Percentiles rank a stretch among this genome's conserved stretches.
Evolutionary conservation across 2,888 invertebrate genomes (phyloP).

Genomic region (Lithophane ornitopus): DNA sequence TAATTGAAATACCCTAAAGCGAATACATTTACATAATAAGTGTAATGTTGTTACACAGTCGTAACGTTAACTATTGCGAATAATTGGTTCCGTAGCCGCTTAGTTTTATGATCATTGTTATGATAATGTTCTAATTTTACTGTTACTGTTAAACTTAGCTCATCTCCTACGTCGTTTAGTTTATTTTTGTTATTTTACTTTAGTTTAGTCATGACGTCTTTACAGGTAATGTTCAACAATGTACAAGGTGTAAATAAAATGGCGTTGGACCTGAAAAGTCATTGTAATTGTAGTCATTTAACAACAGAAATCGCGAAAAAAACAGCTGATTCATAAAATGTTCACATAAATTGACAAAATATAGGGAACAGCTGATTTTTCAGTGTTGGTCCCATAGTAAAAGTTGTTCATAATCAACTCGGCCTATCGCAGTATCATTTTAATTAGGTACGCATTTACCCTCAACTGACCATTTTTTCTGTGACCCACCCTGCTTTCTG

Average conservation of each 20-base stretch:
- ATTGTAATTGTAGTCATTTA: too few species aligned
- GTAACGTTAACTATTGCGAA: conserved; percentile 40
- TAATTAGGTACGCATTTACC: not conserved
- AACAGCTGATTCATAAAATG: too few species aligned
- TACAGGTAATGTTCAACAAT: not conserved
- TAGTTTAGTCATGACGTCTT: not conserved
- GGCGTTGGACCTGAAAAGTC: not conserved
- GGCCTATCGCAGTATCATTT: too few species aligned
- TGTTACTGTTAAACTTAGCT: not conserved
- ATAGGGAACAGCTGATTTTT: not conserved
- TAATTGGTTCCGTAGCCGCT: conserved; percentile 40
- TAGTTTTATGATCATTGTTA: conserved; percentile 43
- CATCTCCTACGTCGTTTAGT: not conserved
- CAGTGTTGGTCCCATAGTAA: not conserved
- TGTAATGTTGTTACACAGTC: conserved; percentile 60
- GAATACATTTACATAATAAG: conserved; percentile 66
- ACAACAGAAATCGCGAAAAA: too few species aligned
- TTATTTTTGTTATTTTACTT: not conserved
- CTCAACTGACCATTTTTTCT: too few species aligned
- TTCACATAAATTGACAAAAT: not conserved
- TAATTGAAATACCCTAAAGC: conserved; percentile 61
- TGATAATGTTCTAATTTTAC: conserved; percentile 18
- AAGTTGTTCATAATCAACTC: too few species aligned
- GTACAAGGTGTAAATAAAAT: not conserved
- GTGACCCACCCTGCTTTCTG: not conserved